phyloP scores from a whole-genome alignment of 1,140 invertebrate genomes.

The Wiebesia pumilae region DNA sequence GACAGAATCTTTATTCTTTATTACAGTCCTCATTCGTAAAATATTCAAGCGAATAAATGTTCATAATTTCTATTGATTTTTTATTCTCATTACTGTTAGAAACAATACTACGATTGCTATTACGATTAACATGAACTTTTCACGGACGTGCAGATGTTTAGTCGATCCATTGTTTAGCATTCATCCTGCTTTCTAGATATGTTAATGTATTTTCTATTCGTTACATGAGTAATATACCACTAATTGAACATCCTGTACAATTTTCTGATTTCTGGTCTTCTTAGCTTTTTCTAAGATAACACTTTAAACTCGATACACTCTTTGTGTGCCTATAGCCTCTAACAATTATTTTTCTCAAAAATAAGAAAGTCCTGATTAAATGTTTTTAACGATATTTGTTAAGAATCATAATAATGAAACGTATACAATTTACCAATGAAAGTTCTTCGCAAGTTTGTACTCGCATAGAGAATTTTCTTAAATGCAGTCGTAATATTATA shows the following conservation, averaged over 20 bases:
- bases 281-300: neutral
- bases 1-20: neutral
- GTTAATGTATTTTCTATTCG: neutral
- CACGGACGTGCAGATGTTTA: neutral
- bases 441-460: too few relatives aligned
- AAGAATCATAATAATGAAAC: too few relatives aligned
- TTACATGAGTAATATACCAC: neutral
- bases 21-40: neutral
- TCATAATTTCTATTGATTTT: neutral
- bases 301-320: neutral
- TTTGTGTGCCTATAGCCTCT: neutral
- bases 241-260: neutral
- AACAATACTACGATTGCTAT: neutral
- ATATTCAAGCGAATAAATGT: neutral
- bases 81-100: neutral
- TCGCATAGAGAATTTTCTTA: too few relatives aligned
- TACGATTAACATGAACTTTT: neutral
- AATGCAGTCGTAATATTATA: too few relatives aligned
- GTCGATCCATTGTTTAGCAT: too few relatives aligned
- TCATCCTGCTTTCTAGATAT: too few relatives aligned
- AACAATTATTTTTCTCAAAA: too few relatives aligned
- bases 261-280: neutral
- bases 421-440: too few relatives aligned
- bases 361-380: too few relatives aligned
- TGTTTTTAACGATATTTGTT: too few relatives aligned